These are phyloP conservation scores for Alfaro cultratus DNA, from an alignment of 2,797 vertebrate genomes.

Conservation along the genomic window DNA sequence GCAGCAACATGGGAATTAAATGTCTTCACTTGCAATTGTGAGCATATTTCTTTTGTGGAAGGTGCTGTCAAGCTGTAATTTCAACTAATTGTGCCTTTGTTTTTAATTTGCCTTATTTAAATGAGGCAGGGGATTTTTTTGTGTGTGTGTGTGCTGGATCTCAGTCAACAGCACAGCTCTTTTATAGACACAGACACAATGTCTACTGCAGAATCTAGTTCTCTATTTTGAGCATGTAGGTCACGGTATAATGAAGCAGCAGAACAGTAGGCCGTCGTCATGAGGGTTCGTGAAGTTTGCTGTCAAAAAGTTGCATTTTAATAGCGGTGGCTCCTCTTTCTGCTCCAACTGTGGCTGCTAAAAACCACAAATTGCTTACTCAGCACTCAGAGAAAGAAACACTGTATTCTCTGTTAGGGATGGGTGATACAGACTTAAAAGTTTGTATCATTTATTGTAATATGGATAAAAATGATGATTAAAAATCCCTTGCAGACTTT, in stretches of 20 bases:
- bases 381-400: background rate
- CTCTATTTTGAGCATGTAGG: slow-evolving; percentile 78
- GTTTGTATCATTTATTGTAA: background rate
- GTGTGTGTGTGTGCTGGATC: slow-evolving; percentile 15
- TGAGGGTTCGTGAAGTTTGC: slow-evolving; percentile 53
- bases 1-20: slow-evolving; percentile 52
- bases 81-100: slow-evolving; percentile 15
- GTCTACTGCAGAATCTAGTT: slow-evolving; percentile 64
- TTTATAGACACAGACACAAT: slow-evolving; percentile 57
- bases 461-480: background rate
- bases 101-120: slow-evolving; percentile 13
- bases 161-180: slow-evolving; percentile 31
- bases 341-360: background rate
- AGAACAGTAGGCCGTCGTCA: slow-evolving; percentile 55
- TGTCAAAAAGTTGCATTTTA: slow-evolving; percentile 41
- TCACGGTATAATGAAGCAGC: slow-evolving; percentile 73
- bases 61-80: slow-evolving; percentile 27
- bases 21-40: slow-evolving; percentile 55
- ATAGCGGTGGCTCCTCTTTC: background rate
- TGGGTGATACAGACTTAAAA: background rate
- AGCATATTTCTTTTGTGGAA: slow-evolving; percentile 47
- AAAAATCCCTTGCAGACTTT: background rate
- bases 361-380: slow-evolving; percentile 1
- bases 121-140: slow-evolving; percentile 14
- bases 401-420: background rate